A percentile compares a stretch with the other conserved stretches of the same genome.
Conservation (phyloP, 2,888 invertebrate species). For the Pemphredon lugubris region DNA sequence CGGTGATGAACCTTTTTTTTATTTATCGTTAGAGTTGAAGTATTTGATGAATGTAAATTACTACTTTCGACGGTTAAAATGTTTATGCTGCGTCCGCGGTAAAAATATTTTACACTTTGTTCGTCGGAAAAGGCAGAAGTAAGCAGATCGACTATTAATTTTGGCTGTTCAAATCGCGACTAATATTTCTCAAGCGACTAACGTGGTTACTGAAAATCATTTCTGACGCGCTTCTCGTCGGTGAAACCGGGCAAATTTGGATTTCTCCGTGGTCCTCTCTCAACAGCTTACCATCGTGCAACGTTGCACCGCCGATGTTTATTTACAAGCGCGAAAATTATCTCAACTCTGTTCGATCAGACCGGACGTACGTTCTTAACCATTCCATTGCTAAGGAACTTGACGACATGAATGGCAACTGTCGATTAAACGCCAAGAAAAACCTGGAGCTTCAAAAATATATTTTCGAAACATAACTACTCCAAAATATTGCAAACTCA, state of each 20-base stretch:
- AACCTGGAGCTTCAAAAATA: too few relatives aligned
- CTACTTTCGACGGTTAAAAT: too few relatives aligned
- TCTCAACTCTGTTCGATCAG: neutral
- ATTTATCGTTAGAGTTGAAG: too few relatives aligned
- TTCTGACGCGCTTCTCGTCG: neutral
- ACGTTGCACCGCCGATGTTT: neutral
- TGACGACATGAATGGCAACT: neutral
- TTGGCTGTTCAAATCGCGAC: too few relatives aligned
- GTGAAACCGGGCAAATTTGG: constrained; percentile 1
- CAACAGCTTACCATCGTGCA: neutral
- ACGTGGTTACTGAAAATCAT: neutral
- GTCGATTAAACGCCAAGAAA: too few relatives aligned
- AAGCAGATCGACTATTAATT: too few relatives aligned
- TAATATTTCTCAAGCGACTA: neutral
- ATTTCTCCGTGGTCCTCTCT: neutral
- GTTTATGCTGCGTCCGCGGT: too few relatives aligned
- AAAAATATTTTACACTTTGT: too few relatives aligned
- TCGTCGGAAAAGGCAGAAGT: neutral
- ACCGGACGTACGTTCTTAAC: neutral
- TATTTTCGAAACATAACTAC: too few relatives aligned
- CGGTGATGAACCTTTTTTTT: too few relatives aligned
- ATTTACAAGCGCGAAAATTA: neutral
- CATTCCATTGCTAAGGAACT: neutral
- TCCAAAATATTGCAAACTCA: too few relatives aligned
- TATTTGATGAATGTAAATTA: too few relatives aligned